Evolutionary conservation across 2,113 vertebrate species (phyloP), one percentile per base, ranked within the genome.

Genomic region (Patagioenas fasciata): DNA sequence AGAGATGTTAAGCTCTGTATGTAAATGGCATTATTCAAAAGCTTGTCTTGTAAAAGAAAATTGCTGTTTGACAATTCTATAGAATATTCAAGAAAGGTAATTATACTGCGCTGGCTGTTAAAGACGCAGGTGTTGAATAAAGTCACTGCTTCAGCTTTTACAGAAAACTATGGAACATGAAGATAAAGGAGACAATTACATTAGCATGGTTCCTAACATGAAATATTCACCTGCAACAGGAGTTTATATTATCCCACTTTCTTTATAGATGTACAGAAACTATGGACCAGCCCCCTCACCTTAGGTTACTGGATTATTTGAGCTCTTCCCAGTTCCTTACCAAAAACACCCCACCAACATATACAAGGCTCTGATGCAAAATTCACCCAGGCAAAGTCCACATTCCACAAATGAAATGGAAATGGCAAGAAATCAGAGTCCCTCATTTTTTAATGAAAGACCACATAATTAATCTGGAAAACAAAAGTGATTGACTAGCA

Each of bases 21-120:
- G 91, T 96, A 98, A 98, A 98, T 2, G 97, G 40, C 93, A 96
- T 97, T 98, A 97, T 97, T 98, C 97, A 97, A 98, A 98, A 97
- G 97, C 94, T 94, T 97, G 95, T 94, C 98, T 98, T 98, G 96
- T 96, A 92, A 97, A 97, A 97, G 97, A 97, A 98, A 98, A 98
- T 98, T 97, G 97, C 97, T 97, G 96, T 98, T 98, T 98, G 98
- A 98, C 98, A 98, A 98, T 98, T 98, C 97, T 98, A 97, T 98
- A 98, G 98, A 98, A 97, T 98, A 97, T 96, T 98, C 97, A 97
- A 97, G 97, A 97, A 98, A 98, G 97, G 95, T 97, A 98, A 98
- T 98, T 98, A 98, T 93, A 98, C 95, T 93, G 95, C 85, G 15
- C 92, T 91, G 69, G 92, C 91, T 97, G 97, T 95, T 98, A 97